These are phyloP conservation scores for Poicephalus gulielmi DNA, from an alignment of 2,113 vertebrate species.

Conservation along the genomic window DNA sequence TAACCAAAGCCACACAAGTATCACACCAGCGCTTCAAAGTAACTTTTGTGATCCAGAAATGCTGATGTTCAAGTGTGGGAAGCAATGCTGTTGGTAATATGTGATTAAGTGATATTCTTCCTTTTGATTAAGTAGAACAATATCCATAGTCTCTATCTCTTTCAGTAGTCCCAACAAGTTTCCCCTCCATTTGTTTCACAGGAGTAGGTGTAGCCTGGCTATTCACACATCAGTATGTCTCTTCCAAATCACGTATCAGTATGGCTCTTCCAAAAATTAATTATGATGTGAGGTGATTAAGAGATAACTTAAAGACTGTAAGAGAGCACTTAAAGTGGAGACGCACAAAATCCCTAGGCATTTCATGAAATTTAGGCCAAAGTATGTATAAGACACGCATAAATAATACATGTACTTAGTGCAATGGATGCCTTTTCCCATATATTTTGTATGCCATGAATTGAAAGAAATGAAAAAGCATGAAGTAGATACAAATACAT, in stretches of 20 bases:
- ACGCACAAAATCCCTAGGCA: neutral
- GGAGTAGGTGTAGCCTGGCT: neutral
- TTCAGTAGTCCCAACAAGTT: neutral
- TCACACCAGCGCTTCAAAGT: neutral
- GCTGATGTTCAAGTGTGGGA: neutral
- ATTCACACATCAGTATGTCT: neutral
- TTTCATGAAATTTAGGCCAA: neutral
- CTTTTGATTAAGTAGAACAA: neutral
- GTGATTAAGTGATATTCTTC: neutral
- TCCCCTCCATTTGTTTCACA: neutral
- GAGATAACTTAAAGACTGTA: neutral
- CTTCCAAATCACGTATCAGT: neutral
- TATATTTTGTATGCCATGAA: neutral
- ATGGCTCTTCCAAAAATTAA: neutral
- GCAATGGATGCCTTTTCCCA: neutral
- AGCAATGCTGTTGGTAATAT: neutral
- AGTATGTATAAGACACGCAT: neutral
- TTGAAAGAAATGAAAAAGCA: conserved; percentile 33
- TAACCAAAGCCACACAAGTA: neutral
- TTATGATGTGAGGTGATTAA: neutral
- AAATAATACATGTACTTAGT: neutral
- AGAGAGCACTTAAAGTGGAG: neutral
- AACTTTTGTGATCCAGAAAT: neutral
- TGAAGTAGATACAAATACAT: conserved; percentile 55
- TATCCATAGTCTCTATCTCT: neutral